phyloP scores from a whole-genome alignment of 1,140 invertebrate species.

The Streblospio benedicti region DNA sequence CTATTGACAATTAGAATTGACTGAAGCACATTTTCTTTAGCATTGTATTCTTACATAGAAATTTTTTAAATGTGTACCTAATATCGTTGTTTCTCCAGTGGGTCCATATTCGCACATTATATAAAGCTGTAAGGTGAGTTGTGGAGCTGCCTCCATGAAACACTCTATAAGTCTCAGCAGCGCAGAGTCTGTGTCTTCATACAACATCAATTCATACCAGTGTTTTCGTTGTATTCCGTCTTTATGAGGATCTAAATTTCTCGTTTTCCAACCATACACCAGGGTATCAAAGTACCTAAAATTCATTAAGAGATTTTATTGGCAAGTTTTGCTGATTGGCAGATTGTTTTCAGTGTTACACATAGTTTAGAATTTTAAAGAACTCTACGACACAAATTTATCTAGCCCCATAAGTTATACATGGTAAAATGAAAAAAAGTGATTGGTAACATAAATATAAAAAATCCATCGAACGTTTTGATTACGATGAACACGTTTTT shows the following conservation, averaged over 20 bases:
- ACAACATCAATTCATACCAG: constrained; percentile 35
- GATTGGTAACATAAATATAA: neutral
- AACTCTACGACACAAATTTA: neutral
- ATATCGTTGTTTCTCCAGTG: no score
- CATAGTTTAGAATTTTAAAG: neutral
- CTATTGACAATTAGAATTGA: no score
- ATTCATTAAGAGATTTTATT: neutral
- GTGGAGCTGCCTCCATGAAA: constrained; percentile 80
- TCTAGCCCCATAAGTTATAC: neutral
- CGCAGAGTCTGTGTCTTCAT: constrained; percentile 41
- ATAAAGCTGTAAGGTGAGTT: constrained; percentile 74
- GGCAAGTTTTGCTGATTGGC: neutral
- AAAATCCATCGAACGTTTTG: neutral
- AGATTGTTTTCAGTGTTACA: neutral
- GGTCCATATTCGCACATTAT: no score
- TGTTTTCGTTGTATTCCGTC: constrained; percentile 6
- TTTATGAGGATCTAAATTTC: neutral
- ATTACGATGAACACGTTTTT: neutral
- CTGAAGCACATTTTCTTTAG: no score
- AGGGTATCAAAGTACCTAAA: constrained; percentile 7
- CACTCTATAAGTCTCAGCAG: constrained; percentile 78
- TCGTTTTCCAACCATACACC: constrained; percentile 1
- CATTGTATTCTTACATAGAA: no score
- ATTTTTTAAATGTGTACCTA: no score
- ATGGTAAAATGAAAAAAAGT: neutral